Evolutionary conservation across 2,797 vertebrate species (phyloP).

Genomic region (Chelon labrosus): DNA sequence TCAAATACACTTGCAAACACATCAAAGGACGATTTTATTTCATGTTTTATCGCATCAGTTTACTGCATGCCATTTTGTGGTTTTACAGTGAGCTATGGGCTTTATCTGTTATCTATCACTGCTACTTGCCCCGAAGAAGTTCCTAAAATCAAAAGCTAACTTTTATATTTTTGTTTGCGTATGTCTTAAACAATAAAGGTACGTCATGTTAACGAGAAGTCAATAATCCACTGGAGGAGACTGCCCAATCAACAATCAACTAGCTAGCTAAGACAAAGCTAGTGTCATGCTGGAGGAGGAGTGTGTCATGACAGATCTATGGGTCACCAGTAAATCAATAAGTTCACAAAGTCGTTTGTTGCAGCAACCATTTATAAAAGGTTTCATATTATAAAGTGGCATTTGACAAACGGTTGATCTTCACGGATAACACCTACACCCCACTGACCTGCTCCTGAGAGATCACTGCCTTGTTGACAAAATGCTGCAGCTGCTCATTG

Average conservation of each 20-base stretch:
- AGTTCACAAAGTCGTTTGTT: neutral
- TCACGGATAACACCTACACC: neutral
- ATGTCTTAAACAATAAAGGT: too few relatives aligned
- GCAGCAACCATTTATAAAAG: neutral
- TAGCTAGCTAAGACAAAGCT: neutral
- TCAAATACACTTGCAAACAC: too few relatives aligned
- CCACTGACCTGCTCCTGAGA: constrained; percentile 91
- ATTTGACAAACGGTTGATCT: neutral
- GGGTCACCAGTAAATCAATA: neutral
- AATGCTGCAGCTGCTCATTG: constrained; percentile 90
- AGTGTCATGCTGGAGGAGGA: neutral
- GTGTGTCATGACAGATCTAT: neutral
- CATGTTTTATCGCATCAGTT: too few relatives aligned
- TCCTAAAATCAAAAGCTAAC: too few relatives aligned
- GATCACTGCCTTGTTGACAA: constrained; percentile 86
- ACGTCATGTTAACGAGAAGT: too few relatives aligned
- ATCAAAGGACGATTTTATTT: too few relatives aligned
- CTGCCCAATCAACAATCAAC: neutral
- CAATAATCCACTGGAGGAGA: neutral
- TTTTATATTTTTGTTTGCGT: too few relatives aligned
- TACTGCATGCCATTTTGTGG: too few relatives aligned
- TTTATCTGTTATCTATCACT: too few relatives aligned
- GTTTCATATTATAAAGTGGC: neutral
- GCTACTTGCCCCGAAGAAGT: too few relatives aligned
- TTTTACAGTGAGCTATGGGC: too few relatives aligned